phyloP scores from a whole-genome alignment of 2,888 invertebrate genomes.

The Phaedon cochleariae region DNA sequence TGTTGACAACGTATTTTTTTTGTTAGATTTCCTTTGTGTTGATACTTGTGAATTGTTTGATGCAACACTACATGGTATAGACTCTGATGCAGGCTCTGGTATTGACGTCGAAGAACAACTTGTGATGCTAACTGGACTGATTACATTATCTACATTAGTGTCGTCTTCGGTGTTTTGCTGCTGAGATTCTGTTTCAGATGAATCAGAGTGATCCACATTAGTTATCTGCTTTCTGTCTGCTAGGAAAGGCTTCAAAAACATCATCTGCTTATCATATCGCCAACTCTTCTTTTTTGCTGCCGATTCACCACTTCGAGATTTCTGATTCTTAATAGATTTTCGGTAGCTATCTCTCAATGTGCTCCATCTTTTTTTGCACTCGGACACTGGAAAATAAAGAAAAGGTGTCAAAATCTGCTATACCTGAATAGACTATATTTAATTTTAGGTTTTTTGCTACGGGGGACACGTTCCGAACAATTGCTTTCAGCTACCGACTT shows the following conservation, averaged over 20 bases:
- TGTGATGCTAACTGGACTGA: not conserved
- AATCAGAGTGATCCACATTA: too few relatives aligned
- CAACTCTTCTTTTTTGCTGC: not conserved
- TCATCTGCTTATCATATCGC: not conserved
- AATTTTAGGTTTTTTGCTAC: conserved; percentile 5
- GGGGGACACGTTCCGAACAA: not conserved
- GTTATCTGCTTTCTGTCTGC: too few relatives aligned
- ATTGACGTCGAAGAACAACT: too few relatives aligned
- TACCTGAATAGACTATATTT: too few relatives aligned
- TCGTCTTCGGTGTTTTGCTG: not conserved
- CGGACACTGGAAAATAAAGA: too few relatives aligned
- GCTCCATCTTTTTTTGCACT: too few relatives aligned
- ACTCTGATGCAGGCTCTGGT: too few relatives aligned
- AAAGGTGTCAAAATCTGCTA: too few relatives aligned
- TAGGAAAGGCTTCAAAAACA: too few relatives aligned
- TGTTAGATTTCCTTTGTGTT: conserved; percentile 6
- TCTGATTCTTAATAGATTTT: not conserved
- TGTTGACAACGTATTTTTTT: not conserved
- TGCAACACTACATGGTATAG: not conserved
- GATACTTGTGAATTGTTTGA: not conserved
- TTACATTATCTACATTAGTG: not conserved
- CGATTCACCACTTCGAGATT: not conserved
- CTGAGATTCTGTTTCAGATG: not conserved
- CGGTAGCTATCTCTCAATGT: too few relatives aligned
- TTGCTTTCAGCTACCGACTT: conserved; percentile 10